A percentile compares a stretch with the other conserved stretches of the same genome.
These are phyloP conservation scores for Pogonus chalceus DNA, from an alignment of 1,140 invertebrate genomes.

Conservation along the genomic window DNA sequence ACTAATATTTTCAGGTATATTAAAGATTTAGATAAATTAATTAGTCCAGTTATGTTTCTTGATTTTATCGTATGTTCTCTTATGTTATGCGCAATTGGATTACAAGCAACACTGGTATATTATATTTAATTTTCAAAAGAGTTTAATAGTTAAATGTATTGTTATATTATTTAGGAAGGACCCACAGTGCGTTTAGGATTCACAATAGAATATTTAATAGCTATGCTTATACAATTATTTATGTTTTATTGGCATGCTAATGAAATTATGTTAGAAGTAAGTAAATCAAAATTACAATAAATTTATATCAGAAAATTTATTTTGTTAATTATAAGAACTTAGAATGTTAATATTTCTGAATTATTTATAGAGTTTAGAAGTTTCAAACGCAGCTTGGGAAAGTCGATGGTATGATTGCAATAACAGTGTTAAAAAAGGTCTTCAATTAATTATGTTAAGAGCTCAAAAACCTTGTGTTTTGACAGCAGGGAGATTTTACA, in stretches of 20 bases:
- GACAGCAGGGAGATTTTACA: slow-evolving; percentile 33
- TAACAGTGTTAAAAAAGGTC: slow-evolving; percentile 19
- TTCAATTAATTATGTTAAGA: slow-evolving; percentile 26
- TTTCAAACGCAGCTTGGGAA: slow-evolving; percentile 27
- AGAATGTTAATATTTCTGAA: slow-evolving; percentile 6
- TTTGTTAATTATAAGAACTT: neutral
- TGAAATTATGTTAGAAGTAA: slow-evolving; percentile 27
- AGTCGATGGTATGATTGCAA: slow-evolving; percentile 25
- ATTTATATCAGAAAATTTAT: neutral
- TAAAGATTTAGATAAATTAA: slow-evolving; percentile 21
- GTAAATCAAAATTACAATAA: slow-evolving; percentile 4
- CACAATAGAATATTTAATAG: slow-evolving; percentile 29
- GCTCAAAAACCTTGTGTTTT: slow-evolving; percentile 30
- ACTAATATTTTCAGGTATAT: slow-evolving; percentile 23
- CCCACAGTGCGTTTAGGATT: slow-evolving; percentile 25
- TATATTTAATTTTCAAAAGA: slow-evolving; percentile 1
- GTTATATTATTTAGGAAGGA: slow-evolving; percentile 23
- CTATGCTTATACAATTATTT: slow-evolving; percentile 28
- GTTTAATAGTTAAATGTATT: slow-evolving; percentile 1
- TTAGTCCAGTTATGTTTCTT: slow-evolving; percentile 28
- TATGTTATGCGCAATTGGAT: slow-evolving; percentile 29
- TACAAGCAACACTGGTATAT: slow-evolving; percentile 29
- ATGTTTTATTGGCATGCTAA: slow-evolving; percentile 33
- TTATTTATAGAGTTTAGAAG: slow-evolving; percentile 25
- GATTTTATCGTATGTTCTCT: slow-evolving; percentile 30